Evolutionary conservation across 2,888 invertebrate genomes (phyloP), one percentile per base, ranked within the genome.

Genomic region (Cactoblastis cactorum): DNA sequence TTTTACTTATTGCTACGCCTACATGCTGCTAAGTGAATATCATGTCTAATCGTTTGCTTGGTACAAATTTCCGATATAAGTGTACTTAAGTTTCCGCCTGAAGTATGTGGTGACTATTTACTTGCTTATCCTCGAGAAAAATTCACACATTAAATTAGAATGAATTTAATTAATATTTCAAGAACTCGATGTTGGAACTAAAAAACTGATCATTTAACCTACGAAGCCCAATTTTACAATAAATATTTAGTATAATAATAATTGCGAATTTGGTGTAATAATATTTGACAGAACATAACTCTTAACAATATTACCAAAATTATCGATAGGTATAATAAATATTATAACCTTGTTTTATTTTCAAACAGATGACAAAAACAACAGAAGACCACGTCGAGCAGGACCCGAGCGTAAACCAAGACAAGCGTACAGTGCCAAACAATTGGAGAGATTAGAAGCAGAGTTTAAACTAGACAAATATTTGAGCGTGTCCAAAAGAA

Each of bases 391-490:
- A 0, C 91, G 98, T 22, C 95, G 97, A 74, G 94, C 96, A 0
- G 97, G 96, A 0, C 92, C 97, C 11, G 98, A 98, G 74, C 89
- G 98, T 9, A 98, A 98, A 76, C 98, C 98, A 0, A 91, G 98
- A 1, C 98, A 98, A 84, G 98, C 98, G 0, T 98, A 98, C 90
- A 98, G 97, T 73, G 95, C 97, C 0, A 96, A 96, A 71, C 98
- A 98, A 72, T 87, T 98, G 32, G 97, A 98, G 68, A 90, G 95
- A 55, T 91, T 98, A 19, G 98, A 98, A 83, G 92, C 94, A 5
- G 98, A 98, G 84, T 98, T 98, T 81, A 97, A 97, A 90, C 91
- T 95, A 49, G 98, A 98, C 89, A 98, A 98, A 79, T 98, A 98
- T 79, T 91, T 98, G 50, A 98, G 97, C 80, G 98, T 98, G 0